Conservation (phyloP, 1,140 invertebrate species). For the Zaprionus africanus region DNA sequence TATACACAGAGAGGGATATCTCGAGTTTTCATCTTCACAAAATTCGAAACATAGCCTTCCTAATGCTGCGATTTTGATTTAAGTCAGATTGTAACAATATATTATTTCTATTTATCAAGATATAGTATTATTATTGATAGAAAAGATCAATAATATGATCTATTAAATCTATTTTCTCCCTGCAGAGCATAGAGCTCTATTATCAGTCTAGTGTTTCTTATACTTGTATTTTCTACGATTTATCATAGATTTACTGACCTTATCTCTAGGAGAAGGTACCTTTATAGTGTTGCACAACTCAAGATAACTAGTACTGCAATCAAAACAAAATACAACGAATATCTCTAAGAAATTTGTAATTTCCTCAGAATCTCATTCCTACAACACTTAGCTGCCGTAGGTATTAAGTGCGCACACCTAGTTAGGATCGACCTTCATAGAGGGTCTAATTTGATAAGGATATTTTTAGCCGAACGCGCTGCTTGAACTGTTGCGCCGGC, state of each 20-base stretch:
- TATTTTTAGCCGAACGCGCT: slow-evolving; percentile 27
- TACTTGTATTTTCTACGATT: no score
- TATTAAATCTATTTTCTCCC: no score
- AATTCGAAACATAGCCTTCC: neutral
- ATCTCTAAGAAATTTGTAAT: neutral
- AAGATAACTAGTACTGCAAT: neutral
- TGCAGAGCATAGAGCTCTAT: no score
- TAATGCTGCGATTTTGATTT: neutral
- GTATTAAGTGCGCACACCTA: neutral
- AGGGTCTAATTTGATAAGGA: neutral
- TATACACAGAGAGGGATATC: no score
- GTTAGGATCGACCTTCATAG: neutral
- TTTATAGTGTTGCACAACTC: no score
- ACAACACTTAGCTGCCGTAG: neutral
- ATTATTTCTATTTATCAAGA: neutral
- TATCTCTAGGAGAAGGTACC: no score
- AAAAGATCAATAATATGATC: no score
- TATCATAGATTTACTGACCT: no score
- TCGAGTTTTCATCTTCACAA: no score
- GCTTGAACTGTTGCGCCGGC: slow-evolving; percentile 68
- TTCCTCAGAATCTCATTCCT: neutral
- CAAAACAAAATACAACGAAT: neutral
- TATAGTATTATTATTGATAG: neutral
- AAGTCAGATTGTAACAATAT: neutral
- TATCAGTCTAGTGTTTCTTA: no score